These are phyloP conservation scores for Phenganax marumi DNA, from an alignment of 92 coral and sea anemone species.

Conservation along the genomic window DNA sequence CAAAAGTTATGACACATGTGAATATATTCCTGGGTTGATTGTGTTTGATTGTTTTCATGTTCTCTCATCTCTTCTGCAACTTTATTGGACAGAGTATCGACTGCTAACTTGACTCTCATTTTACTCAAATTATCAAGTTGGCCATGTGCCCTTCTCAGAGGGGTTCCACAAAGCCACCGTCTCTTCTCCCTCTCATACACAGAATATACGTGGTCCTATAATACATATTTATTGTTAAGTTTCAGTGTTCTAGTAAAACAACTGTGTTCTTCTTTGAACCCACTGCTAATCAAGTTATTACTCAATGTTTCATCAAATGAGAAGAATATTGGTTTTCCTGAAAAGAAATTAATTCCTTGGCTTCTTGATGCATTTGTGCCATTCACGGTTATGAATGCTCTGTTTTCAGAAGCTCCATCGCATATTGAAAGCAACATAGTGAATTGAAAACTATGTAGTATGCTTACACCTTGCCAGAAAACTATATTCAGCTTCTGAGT, in stretches of 20 bases:
- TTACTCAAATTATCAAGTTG: slow-evolving; percentile 43
- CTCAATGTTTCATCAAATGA: slow-evolving; percentile 38
- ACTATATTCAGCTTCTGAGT: slow-evolving; percentile 23
- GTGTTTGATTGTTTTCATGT: slow-evolving; percentile 1
- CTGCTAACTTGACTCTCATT: slow-evolving; percentile 49
- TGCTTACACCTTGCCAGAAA: slow-evolving; percentile 39
- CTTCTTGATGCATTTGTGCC: slow-evolving; percentile 10
- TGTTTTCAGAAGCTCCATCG: slow-evolving; percentile 38
- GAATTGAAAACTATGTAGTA: slow-evolving; percentile 41
- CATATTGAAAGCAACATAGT: slow-evolving; percentile 3
- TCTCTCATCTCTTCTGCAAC: slow-evolving; percentile 45
- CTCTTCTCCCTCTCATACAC: slow-evolving; percentile 39
- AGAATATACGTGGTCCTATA: slow-evolving; percentile 44
- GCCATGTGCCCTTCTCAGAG: slow-evolving; percentile 31
- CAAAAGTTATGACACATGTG: slow-evolving; percentile 21
- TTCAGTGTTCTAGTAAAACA: slow-evolving; percentile 44
- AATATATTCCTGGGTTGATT: slow-evolving; percentile 28
- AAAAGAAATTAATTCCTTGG: slow-evolving; percentile 10
- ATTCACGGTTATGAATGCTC: slow-evolving; percentile 37
- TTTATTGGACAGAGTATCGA: slow-evolving; percentile 28
- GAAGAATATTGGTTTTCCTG: slow-evolving; percentile 45
- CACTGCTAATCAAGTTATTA: slow-evolving; percentile 34
- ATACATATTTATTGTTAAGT: slow-evolving; percentile 12
- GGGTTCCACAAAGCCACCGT: slow-evolving; percentile 35
- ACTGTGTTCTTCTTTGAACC: slow-evolving; percentile 29